Evolutionary conservation across 2,888 invertebrate species (phyloP), one percentile per base, ranked within the genome.

Genomic region (Petrolisthes cinctipes): DNA sequence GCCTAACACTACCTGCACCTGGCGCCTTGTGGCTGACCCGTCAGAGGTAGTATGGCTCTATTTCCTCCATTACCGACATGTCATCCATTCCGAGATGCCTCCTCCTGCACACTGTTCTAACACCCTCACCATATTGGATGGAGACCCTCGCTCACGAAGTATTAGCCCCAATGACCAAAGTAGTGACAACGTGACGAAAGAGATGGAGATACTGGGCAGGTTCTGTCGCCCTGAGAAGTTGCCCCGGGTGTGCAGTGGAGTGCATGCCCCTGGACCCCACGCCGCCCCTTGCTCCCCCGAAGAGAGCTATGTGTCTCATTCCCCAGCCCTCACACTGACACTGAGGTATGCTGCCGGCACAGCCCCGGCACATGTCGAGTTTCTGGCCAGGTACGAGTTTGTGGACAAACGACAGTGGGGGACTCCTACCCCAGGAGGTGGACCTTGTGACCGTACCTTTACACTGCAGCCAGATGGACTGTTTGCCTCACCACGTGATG

Each of bases 11-110:
- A 96, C 96, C 6, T 97, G 97, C 92, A 95, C 95, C 89, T 96
- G 96, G 93, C 95, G 95, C 68, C 83, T 91, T 71, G 79, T 89
- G 61, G 91, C 89, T 11, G 87, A 83, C 61, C 54, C 95, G 6
- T 95, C 95, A 92, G 96, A 96, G 93, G 95, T 96, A 89, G 96
- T 96, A 54, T 96, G 96, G 97, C 94, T 96, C 91, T 96, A 96
- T 53, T 96, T 97, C 92, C 95, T 96, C 92, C 96, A 96, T 93
- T 96, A 96, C 92, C 96, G 90, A 20, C 90, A 90, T 56, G 81
- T 88, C 51, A 71, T 84, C n/a, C 90, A 90, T 61, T 14, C 75
- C 7, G 90, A 90, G 82, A 90, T 90, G 83, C 88, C 90, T 14
- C 68, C 88, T 11, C 90, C 90, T 6, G 79, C 83, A 53, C 83